Evolutionary conservation across 2,113 vertebrate genomes (phyloP).

Genomic region (Otus sunia): DNA sequence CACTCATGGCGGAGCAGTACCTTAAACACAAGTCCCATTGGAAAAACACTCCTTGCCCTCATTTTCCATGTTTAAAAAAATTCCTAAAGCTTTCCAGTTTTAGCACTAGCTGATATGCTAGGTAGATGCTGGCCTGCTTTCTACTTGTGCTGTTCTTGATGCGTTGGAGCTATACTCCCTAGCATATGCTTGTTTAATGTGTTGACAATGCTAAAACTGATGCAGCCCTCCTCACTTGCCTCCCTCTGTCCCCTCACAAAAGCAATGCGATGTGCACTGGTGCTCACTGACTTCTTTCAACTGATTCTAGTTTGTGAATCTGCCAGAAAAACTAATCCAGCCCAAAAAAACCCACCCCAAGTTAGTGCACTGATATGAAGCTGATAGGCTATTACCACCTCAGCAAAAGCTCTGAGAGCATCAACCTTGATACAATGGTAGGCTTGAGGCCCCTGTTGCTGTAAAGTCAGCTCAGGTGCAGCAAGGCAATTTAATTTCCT

Average conservation of each 20-base stretch:
- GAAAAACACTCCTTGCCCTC: background rate
- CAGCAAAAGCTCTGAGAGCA: background rate
- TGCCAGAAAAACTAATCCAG: background rate
- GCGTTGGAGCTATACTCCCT: background rate
- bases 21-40: background rate
- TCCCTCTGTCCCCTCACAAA: background rate
- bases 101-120: background rate
- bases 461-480: background rate
- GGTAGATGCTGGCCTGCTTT: background rate
- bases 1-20: background rate
- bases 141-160: background rate
- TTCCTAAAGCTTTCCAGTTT: background rate
- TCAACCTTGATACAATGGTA: fast-evolving
- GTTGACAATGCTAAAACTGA: background rate
- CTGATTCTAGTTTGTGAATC: background rate
- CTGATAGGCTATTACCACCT: background rate
- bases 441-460: background rate
- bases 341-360: background rate
- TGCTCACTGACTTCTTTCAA: background rate
- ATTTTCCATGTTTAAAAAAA: background rate
- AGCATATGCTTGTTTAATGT: background rate
- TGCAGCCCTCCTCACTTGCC: background rate
- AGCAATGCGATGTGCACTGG: fast-evolving
- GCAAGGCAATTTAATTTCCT: background rate
- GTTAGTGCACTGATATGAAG: fast-evolving